Evolutionary conservation across 2,113 vertebrate genomes (phyloP), one percentile per base, ranked within the genome.

Genomic region (Hucho hucho): DNA sequence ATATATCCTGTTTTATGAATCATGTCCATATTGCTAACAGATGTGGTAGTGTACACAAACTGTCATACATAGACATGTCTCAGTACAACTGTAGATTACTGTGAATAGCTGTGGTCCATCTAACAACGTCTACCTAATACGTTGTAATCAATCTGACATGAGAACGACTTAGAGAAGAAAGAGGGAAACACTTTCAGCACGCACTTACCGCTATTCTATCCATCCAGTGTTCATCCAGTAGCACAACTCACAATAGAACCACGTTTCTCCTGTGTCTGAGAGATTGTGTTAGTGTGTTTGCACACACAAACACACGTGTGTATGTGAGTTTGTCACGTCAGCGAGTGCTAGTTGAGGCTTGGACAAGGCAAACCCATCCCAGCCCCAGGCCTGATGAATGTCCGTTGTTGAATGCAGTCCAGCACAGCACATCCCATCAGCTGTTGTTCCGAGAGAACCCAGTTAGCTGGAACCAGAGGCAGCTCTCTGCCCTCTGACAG

Each of bases 381-480:
- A 53, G 49, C 49, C 29, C 32, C 72, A 72, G 66, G 63, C 20
- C 22, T 22, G 64, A 73, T 59, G 49, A 53, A 18, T 67, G 69
- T n/a, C 63, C 4, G 64, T 61, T 75, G 81, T 61, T 75, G 81
- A 77, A 64, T 20, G 70, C 69, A 65, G 64, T 66, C 70, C 59
- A 69, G 72, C 73, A 71, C 81, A 81, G 84, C 84, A 84, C 82
- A 83, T 84, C 84, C 84, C 82, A 78, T 22, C 56, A 20, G 22
- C 26, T 59, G 22, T 64, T 67, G 26, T 47, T 53, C 69, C 14
- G 5, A 43, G 28, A 43, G 28, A 67, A 32, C 28, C 64, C 64
- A 28, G 64, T 63, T 63, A 63, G 37, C 37, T 43, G 37, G 37
- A 43, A 25, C 64, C 26, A 37, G 14, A 28, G 9, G 25, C 64